These are phyloP conservation scores for Eupithecia vulgata DNA, from an alignment of 2,888 invertebrate species.

Conservation along the genomic window DNA sequence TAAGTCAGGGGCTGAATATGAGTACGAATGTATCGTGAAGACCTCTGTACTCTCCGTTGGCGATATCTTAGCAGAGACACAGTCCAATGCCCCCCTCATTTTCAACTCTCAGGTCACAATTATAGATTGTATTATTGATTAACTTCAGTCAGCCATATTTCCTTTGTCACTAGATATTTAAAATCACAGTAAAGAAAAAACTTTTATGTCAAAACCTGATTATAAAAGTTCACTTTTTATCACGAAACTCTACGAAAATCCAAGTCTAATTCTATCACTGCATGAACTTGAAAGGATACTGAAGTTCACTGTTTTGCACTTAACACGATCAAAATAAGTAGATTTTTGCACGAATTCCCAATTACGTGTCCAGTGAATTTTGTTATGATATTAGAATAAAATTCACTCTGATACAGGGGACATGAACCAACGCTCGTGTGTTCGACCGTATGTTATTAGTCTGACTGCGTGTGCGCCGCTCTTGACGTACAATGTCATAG, in stretches of 20 bases:
- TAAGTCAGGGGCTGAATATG: conserved; percentile 62
- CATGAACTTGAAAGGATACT: neutral
- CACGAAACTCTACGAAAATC: neutral
- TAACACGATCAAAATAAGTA: neutral
- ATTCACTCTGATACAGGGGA: neutral
- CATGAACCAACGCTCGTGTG: neutral
- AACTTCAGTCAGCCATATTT: neutral
- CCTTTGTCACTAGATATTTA: neutral
- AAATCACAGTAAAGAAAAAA: neutral
- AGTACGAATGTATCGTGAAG: conserved; percentile 62
- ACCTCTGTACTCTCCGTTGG: conserved; percentile 73
- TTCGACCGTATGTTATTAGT: conserved; percentile 30
- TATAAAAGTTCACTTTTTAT: neutral
- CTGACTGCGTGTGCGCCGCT: conserved; percentile 24
- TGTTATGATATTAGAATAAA: neutral
- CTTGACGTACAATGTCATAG: conserved; percentile 41
- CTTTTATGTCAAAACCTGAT: neutral
- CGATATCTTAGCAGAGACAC: conserved; percentile 63
- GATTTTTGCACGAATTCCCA: neutral
- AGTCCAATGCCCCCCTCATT: conserved; percentile 69
- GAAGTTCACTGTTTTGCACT: neutral
- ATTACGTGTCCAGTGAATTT: neutral
- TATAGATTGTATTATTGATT: conserved; percentile 6
- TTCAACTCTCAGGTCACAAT: conserved; percentile 11
- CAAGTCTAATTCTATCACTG: neutral